These are phyloP conservation scores for Lasioglossum albipes DNA, from an alignment of 1,140 invertebrate genomes.

Conservation along the genomic window DNA sequence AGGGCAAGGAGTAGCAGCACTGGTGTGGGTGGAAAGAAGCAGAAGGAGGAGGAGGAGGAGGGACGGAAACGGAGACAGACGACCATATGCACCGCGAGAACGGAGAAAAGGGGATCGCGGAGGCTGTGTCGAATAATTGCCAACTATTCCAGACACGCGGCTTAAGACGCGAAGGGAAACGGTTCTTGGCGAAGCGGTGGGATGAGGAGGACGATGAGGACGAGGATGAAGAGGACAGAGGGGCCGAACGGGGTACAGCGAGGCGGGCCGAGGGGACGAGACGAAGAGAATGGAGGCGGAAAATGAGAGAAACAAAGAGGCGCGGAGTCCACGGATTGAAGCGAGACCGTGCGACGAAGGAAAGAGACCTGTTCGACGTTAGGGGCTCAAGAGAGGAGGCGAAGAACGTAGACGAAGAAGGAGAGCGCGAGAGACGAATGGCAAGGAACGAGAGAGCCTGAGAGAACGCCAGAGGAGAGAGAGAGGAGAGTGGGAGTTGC, in stretches of 20 bases:
- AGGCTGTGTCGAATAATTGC: constrained; percentile 69
- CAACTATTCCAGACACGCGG: constrained; percentile 71
- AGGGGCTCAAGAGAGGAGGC: constrained; percentile 24
- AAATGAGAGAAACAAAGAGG: constrained; percentile 61
- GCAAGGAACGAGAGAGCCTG: constrained; percentile 62
- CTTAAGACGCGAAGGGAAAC: constrained; percentile 48
- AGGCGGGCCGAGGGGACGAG: constrained; percentile 45
- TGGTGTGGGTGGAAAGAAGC: too few relatives aligned
- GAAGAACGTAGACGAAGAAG: constrained; percentile 37
- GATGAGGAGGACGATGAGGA: background rate
- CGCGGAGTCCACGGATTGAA: background rate
- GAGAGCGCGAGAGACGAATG: constrained; percentile 27
- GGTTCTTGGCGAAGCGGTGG: constrained; percentile 32
- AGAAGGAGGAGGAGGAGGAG: background rate
- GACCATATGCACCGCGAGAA: background rate
- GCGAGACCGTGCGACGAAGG: constrained; percentile 44
- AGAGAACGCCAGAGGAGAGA: constrained; percentile 39
- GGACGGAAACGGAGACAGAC: constrained; percentile 18
- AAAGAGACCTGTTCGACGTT: background rate
- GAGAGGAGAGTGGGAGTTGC: constrained; percentile 71
- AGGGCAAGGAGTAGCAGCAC: background rate
- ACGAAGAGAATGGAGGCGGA: constrained; percentile 49
- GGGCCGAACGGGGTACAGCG: constrained; percentile 18
- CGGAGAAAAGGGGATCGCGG: constrained; percentile 26
- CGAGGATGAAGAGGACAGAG: background rate